Evolutionary conservation across 1,140 invertebrate genomes (phyloP).

Genomic region (Drosophila leontia): DNA sequence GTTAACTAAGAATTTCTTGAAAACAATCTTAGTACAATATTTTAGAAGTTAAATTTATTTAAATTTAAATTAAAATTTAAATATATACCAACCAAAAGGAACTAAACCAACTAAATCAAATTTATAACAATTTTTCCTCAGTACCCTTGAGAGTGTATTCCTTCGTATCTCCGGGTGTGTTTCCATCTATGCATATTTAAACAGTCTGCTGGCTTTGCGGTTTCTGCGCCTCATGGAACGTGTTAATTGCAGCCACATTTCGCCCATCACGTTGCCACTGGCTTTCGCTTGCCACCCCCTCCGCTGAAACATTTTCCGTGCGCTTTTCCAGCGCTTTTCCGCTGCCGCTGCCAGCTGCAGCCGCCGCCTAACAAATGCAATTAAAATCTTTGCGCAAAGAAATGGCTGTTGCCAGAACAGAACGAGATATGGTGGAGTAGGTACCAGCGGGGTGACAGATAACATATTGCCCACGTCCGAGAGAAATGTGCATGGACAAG

Average conservation of each 20-base stretch:
- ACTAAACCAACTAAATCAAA: no score
- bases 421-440: conserved; percentile 10
- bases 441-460: conserved; percentile 33
- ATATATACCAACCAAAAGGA: no score
- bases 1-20: no score
- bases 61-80: background rate
- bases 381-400: conserved; percentile 66
- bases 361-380: conserved; percentile 65
- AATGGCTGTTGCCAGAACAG: conserved; percentile 45
- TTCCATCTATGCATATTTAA: conserved; percentile 60
- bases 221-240: conserved; percentile 47
- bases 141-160: background rate
- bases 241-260: conserved; percentile 66
- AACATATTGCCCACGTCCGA: conserved; percentile 58
- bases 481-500: conserved; percentile 11
- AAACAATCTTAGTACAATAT: no score
- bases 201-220: conserved; percentile 50
- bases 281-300: background rate
- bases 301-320: background rate
- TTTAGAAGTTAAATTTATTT: no score
- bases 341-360: conserved; percentile 39
- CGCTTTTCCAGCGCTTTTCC: conserved; percentile 1
- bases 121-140: background rate
- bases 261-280: conserved; percentile 2
- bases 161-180: conserved; percentile 5